Evolutionary conservation across 1,140 invertebrate species (phyloP).

Genomic region (Pollicipes pollicipes): DNA sequence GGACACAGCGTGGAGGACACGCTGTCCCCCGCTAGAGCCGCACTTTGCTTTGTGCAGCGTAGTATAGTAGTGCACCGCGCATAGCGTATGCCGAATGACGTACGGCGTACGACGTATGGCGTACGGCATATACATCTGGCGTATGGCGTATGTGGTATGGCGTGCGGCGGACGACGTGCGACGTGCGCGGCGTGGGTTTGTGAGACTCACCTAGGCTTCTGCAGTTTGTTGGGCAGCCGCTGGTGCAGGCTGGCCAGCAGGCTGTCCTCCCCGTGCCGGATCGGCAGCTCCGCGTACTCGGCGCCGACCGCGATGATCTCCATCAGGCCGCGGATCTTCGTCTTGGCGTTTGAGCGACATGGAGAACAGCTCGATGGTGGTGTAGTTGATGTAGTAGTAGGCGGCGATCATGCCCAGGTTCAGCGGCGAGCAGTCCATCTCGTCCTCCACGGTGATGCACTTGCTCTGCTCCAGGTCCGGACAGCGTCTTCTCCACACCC

Average conservation of each 20-base stretch:
- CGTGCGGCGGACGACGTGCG: too few species aligned
- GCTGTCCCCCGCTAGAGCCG: too few species aligned
- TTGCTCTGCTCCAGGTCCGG: conserved; percentile 93
- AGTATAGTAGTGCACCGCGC: too few species aligned
- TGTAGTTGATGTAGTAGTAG: conserved; percentile 99
- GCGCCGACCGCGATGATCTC: conserved; percentile 97
- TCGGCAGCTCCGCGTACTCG: conserved; percentile 86
- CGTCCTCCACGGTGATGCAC: conserved; percentile 94
- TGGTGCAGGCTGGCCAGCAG: conserved; percentile 62
- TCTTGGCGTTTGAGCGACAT: conserved; percentile 91
- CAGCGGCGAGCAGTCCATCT: conserved; percentile 86
- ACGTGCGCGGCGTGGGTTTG: too few species aligned
- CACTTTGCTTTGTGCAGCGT: too few species aligned
- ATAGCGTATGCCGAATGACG: too few species aligned
- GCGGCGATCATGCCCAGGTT: conserved; percentile 99
- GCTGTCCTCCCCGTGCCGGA: conserved; percentile 86
- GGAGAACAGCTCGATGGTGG: conserved; percentile 96
- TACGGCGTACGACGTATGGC: too few species aligned
- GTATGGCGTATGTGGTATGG: too few species aligned
- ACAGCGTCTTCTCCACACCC: conserved; percentile 86
- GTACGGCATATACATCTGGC: too few species aligned
- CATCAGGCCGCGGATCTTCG: conserved; percentile 86
- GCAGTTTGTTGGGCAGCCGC: conserved; percentile 58
- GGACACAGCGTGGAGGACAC: too few species aligned
- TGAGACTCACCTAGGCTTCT: conserved; percentile 16